A percentile compares a stretch with the other conserved stretches of the same genome.
Conservation (phyloP, 2,797 vertebrate species). For the Atherinosoma microstoma region DNA sequence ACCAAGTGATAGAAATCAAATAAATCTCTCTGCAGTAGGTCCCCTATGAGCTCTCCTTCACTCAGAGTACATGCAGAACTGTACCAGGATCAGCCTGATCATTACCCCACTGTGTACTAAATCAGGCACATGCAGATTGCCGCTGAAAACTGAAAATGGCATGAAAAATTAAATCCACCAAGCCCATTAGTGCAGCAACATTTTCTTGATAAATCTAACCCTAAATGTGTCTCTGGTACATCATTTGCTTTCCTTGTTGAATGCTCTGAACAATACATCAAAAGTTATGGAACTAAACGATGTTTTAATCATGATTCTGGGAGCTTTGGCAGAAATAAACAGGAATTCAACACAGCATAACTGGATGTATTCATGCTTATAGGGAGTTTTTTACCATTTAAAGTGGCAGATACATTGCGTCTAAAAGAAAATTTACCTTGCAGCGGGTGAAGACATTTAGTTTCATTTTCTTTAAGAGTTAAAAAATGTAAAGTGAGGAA, state of each 20-base stretch:
- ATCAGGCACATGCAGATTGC: neutral
- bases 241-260: neutral
- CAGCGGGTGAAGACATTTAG: neutral
- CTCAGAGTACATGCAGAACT: neutral
- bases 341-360: neutral
- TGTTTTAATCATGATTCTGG: neutral
- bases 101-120: neutral
- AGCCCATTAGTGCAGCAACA: neutral
- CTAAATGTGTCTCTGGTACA: neutral
- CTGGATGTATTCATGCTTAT: too few relatives aligned
- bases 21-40: neutral
- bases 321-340: neutral
- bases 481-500: neutral
- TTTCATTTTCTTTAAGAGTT: neutral
- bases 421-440: neutral
- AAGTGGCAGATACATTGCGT: neutral
- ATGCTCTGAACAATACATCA: neutral
- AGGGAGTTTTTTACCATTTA: neutral
- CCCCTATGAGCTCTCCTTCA: neutral
- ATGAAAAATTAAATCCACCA: neutral
- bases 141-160: neutral
- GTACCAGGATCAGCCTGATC: neutral
- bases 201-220: slow-evolving; percentile 8
- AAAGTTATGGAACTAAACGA: too few relatives aligned
- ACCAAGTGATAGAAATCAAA: slow-evolving; percentile 1